These are phyloP conservation scores for Zaprionus nigranus DNA, from an alignment of 1,140 invertebrate genomes.

Conservation along the genomic window DNA sequence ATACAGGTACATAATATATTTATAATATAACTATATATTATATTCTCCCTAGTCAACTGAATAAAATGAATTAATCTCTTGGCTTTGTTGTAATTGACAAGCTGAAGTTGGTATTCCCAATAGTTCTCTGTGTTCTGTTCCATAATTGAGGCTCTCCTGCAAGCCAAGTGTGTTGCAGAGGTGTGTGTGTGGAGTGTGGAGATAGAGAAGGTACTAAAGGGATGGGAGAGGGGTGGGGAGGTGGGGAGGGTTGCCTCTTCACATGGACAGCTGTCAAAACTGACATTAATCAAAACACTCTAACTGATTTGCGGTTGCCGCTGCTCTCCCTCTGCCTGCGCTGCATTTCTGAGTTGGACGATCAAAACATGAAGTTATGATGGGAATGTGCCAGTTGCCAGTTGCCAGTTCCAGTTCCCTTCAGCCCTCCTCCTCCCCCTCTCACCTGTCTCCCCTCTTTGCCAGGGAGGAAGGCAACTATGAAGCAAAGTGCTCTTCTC, in stretches of 20 bases:
- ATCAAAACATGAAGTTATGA: constrained; percentile 43
- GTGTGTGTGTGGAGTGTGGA: neutral
- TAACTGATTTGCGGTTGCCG: constrained; percentile 52
- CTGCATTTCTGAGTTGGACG: constrained; percentile 19
- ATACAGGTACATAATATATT: neutral
- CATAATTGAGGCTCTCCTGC: neutral
- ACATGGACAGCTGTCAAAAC: constrained; percentile 75
- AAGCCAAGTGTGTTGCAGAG: neutral
- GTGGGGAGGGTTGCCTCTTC: neutral
- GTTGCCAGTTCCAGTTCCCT: neutral
- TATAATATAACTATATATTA: too few species aligned
- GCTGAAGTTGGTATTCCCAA: neutral
- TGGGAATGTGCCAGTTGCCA: constrained; percentile 31
- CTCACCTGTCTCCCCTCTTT: too few species aligned
- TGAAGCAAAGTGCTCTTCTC: constrained; percentile 18
- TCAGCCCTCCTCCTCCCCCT: too few species aligned
- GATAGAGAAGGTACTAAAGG: too few species aligned
- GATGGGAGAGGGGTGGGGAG: too few species aligned
- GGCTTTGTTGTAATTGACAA: constrained; percentile 1
- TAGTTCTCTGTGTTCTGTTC: neutral
- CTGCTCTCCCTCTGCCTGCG: neutral
- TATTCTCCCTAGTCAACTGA: neutral
- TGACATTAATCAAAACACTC: constrained; percentile 80
- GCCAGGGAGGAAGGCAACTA: neutral
- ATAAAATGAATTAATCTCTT: neutral